These are phyloP conservation scores for Phocoena sinus DNA, from an alignment of 2,113 vertebrate species.

Conservation along the genomic window DNA sequence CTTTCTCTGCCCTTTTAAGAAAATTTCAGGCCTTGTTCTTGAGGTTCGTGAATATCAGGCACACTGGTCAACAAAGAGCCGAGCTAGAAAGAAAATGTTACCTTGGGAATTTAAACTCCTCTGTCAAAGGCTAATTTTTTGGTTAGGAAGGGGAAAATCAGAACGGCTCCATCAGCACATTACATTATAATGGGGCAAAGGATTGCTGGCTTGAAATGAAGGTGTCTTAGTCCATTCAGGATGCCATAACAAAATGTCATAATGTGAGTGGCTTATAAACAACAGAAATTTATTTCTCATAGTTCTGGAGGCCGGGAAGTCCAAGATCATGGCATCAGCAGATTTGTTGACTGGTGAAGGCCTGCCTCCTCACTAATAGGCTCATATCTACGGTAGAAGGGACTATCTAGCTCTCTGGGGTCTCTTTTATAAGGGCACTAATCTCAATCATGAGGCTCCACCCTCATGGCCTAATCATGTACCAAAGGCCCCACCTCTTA, in stretches of 20 bases:
- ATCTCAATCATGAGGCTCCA: not conserved
- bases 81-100: not conserved
- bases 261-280: not conserved
- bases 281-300: not conserved
- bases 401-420: not conserved
- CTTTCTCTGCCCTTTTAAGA: not conserved
- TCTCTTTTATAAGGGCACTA: not conserved
- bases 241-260: not conserved
- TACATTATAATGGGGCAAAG: not conserved
- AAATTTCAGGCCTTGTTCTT: not conserved
- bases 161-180: not conserved
- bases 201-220: not conserved
- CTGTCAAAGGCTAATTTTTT: not conserved
- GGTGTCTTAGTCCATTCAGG: not conserved
- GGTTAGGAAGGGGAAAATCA: not conserved
- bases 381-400: not conserved
- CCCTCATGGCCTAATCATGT: not conserved
- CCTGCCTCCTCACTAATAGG: not conserved
- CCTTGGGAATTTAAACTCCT: not conserved
- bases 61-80: not conserved
- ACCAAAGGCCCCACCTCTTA: not conserved
- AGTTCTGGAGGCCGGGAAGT: not conserved
- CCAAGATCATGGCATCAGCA: not conserved
- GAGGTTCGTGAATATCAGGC: not conserved
- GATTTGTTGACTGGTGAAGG: not conserved